Evolutionary conservation across 2,113 vertebrate genomes (phyloP).

Genomic region (Oxyruncus cristatus): DNA sequence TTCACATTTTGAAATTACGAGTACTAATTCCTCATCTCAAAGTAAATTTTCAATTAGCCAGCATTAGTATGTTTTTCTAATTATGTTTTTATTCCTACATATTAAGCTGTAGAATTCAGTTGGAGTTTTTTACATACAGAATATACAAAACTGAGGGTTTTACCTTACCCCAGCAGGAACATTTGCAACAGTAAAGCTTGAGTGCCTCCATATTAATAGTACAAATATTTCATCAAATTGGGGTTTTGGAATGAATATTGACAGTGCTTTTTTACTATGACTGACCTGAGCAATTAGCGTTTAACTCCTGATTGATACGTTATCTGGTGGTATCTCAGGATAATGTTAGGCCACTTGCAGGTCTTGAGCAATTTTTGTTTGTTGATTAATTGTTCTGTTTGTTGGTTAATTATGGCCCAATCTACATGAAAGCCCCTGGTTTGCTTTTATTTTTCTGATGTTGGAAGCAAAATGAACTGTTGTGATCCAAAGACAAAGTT

Average conservation of each 20-base stretch:
- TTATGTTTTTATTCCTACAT: not conserved
- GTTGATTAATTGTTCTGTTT: not conserved
- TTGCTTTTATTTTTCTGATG: not conserved
- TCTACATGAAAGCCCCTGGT: accelerated
- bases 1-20: not conserved
- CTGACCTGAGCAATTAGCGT: not conserved
- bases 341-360: not conserved
- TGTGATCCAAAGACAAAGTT: not conserved
- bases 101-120: not conserved
- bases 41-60: not conserved
- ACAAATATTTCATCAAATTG: not conserved
- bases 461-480: not conserved
- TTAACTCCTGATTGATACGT: not conserved
- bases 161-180: not conserved
- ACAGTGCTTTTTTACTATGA: not conserved
- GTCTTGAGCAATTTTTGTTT: not conserved
- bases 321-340: not conserved
- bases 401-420: not conserved
- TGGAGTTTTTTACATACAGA: not conserved
- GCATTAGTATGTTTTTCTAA: not conserved
- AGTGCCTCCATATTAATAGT: not conserved
- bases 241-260: not conserved
- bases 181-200: not conserved
- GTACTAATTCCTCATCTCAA: not conserved
- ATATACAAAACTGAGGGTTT: not conserved